These are phyloP conservation scores for Brenthis hecate DNA, from an alignment of 2,888 invertebrate genomes.

Conservation along the genomic window DNA sequence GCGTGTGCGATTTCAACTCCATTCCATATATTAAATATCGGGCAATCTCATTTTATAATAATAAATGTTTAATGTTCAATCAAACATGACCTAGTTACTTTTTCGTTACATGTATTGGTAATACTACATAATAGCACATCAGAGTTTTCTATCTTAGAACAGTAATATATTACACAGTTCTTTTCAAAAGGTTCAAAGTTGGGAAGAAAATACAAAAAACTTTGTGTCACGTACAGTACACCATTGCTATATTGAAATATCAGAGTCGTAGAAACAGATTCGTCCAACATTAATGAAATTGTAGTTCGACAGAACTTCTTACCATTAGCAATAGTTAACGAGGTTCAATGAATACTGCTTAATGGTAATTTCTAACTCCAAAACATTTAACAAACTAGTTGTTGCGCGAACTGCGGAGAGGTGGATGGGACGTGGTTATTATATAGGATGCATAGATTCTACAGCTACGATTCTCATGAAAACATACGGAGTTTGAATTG, in stretches of 20 bases:
- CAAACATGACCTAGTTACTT: too few relatives aligned
- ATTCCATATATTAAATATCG: too few relatives aligned
- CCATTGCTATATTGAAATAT: constrained; percentile 1
- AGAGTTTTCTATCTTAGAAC: too few relatives aligned
- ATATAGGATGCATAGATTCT: constrained; percentile 22
- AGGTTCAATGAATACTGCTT: constrained; percentile 34
- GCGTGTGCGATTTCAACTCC: too few relatives aligned
- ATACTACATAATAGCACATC: too few relatives aligned
- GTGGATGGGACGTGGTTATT: constrained; percentile 31
- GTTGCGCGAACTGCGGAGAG: constrained; percentile 32
- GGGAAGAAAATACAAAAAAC: background rate
- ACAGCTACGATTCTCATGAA: constrained; percentile 16
- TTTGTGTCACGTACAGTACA: constrained; percentile 8
- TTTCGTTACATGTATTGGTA: too few relatives aligned
- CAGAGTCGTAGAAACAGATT: background rate
- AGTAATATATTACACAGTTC: too few relatives aligned
- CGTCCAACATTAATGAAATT: constrained; percentile 9
- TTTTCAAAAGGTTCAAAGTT: background rate
- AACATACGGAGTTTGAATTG: constrained; percentile 21
- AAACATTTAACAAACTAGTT: constrained; percentile 39
- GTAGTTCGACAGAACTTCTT: constrained; percentile 19
- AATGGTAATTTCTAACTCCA: constrained; percentile 32
- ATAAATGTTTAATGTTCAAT: too few relatives aligned
- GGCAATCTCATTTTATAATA: too few relatives aligned
- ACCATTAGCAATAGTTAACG: constrained; percentile 23